A percentile compares a stretch with the other conserved stretches of the same genome.
phyloP scores from a whole-genome alignment of 2,113 vertebrate species.

The Seriola quinqueradiata region DNA sequence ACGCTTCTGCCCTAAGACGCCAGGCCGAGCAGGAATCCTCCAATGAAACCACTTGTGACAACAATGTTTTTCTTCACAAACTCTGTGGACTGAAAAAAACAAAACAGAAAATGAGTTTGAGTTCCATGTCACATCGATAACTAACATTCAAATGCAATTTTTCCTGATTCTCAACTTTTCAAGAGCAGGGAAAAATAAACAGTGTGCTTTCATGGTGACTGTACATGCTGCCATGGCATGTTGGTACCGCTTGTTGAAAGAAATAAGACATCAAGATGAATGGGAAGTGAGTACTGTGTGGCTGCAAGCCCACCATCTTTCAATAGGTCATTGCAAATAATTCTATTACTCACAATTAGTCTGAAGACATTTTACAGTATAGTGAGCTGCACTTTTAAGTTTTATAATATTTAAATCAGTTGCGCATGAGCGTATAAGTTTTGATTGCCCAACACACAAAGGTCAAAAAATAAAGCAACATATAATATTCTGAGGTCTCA shows the following conservation, averaged over 20 bases:
- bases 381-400: background rate
- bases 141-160: background rate
- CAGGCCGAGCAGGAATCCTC: conserved; percentile 96
- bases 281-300: background rate
- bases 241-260: background rate
- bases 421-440: background rate
- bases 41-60: conserved; percentile 95
- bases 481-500: conserved; percentile 59
- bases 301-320: background rate
- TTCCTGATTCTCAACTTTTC: background rate
- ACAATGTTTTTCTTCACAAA: conserved; percentile 98
- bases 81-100: conserved; percentile 90
- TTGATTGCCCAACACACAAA: background rate
- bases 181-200: background rate
- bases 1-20: conserved; percentile 86
- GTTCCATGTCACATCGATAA: background rate
- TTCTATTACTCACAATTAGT: background rate
- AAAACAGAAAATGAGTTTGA: conserved; percentile 49
- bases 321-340: background rate
- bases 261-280: background rate
- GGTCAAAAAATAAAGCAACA: background rate
- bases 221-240: background rate
- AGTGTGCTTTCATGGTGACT: background rate
- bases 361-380: background rate
- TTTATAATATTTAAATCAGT: background rate